Evolutionary conservation across 2,888 invertebrate species (phyloP).

Genomic region (Drosophila borealis): DNA sequence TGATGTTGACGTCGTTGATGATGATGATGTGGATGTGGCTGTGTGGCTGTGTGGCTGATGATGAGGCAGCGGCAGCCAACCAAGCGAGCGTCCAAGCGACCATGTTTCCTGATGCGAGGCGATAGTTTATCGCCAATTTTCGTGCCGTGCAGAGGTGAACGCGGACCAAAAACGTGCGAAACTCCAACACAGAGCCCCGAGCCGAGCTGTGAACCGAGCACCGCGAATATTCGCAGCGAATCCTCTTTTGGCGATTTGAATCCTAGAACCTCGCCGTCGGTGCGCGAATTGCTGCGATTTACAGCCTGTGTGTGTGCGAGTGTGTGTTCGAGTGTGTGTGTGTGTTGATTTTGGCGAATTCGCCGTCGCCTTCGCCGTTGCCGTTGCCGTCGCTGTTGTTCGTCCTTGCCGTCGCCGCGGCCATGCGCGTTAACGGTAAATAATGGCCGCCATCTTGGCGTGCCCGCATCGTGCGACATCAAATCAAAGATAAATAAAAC

Average conservation of each 20-base stretch:
- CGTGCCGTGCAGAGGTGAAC: conserved; percentile 85
- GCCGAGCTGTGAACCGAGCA: conserved; percentile 4
- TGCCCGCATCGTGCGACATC: conserved; percentile 54
- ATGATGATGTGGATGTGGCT: conserved; percentile 11
- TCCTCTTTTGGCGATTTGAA: background rate
- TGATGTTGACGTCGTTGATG: conserved; percentile 26
- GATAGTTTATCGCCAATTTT: conserved; percentile 86
- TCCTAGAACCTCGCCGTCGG: conserved; percentile 12
- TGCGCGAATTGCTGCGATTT: conserved; percentile 34
- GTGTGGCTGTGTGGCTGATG: conserved; percentile 17
- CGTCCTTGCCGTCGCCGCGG: conserved; percentile 40
- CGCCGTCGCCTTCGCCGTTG: conserved; percentile 50
- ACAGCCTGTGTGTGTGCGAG: conserved; percentile 12
- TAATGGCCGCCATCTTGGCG: conserved; percentile 81
- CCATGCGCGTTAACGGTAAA: conserved; percentile 81
- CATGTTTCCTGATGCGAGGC: conserved; percentile 85
- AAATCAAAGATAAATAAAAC: conserved; percentile 69
- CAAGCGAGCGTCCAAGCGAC: conserved; percentile 72
- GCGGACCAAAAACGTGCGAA: conserved; percentile 82
- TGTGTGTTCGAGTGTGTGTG: conserved; percentile 11
- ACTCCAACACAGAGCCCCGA: conserved; percentile 31
- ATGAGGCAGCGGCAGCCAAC: conserved; percentile 45
- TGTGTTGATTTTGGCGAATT: conserved; percentile 38
- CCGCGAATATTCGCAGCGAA: conserved; percentile 7
- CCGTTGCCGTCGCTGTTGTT: conserved; percentile 8